Evolutionary conservation across 1,140 invertebrate species (phyloP).

Genomic region (Trichogramma pretiosum): DNA sequence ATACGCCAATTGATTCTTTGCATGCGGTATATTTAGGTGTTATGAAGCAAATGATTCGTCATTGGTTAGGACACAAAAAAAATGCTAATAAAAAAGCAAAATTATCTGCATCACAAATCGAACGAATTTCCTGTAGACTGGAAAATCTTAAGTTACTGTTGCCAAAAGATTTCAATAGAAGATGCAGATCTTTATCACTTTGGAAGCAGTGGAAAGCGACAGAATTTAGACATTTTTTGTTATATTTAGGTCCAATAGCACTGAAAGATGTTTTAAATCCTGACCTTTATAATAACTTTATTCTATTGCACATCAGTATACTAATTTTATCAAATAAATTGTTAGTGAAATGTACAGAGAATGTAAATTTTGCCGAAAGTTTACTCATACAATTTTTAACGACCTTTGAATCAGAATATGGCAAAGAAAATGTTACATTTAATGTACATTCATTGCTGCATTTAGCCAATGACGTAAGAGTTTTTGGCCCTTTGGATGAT

Average conservation of each 20-base stretch:
- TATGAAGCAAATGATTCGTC: background rate
- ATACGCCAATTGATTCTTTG: background rate
- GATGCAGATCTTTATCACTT: background rate
- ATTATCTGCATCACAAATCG: background rate
- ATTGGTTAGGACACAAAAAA: background rate
- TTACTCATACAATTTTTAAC: conserved; percentile 19
- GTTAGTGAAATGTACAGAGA: background rate
- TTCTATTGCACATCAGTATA: conserved; percentile 19
- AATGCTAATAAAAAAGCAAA: background rate
- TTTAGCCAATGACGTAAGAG: conserved; percentile 17
- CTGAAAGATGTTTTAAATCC: conserved; percentile 16
- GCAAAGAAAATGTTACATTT: conserved; percentile 20
- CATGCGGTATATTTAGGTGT: background rate
- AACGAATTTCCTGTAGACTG: background rate
- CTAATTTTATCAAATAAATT: conserved; percentile 9
- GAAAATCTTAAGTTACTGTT: background rate
- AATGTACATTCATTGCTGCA: conserved; percentile 26
- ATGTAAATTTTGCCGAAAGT: conserved; percentile 15
- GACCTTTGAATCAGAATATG: conserved; percentile 20
- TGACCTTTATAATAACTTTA: conserved; percentile 19
- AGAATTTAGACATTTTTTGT: conserved; percentile 18
- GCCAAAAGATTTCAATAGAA: conserved; percentile 2
- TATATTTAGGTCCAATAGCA: conserved; percentile 28
- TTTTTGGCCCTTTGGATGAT: conserved; percentile 15
- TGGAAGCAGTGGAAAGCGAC: conserved; percentile 3